These are phyloP conservation scores for Holcopasites calliopsidis DNA, from an alignment of 1,140 invertebrate genomes.

Conservation along the genomic window DNA sequence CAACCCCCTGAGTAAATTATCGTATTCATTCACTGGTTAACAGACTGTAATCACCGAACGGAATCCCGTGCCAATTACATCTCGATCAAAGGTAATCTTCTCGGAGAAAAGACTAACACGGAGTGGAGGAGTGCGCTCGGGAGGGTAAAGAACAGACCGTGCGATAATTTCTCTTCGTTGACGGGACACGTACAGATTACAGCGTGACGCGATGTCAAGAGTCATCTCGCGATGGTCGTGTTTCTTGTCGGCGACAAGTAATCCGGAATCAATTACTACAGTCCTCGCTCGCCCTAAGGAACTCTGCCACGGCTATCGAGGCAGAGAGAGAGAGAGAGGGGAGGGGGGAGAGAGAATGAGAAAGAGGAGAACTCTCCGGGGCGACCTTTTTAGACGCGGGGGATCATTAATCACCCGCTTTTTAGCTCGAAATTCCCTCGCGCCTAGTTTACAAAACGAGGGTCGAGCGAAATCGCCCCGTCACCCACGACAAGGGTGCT, in stretches of 20 bases:
- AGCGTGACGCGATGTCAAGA: slow-evolving; percentile 50
- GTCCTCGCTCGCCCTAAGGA: slow-evolving; percentile 61
- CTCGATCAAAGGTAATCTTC: background rate
- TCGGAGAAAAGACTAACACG: background rate
- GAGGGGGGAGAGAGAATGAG: background rate
- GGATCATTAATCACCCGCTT: slow-evolving; percentile 78
- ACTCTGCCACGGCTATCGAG: slow-evolving; percentile 44
- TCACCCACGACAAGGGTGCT: slow-evolving; percentile 73
- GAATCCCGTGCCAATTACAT: background rate
- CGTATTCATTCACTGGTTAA: no score
- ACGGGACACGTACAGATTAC: slow-evolving; percentile 41
- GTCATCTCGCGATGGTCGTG: slow-evolving; percentile 50
- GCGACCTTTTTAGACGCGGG: slow-evolving; percentile 63
- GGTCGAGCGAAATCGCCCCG: slow-evolving; percentile 75
- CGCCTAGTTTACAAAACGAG: slow-evolving; percentile 77
- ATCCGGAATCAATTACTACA: slow-evolving; percentile 74
- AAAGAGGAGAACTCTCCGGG: slow-evolving; percentile 15
- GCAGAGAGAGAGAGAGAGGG: background rate
- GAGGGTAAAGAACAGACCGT: background rate
- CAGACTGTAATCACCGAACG: no score
- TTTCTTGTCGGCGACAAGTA: slow-evolving; percentile 61
- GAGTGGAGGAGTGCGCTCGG: no score
- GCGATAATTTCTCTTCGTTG: slow-evolving; percentile 4
- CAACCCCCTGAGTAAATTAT: no score
- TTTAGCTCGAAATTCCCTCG: slow-evolving; percentile 78